Evolutionary conservation across 2,797 vertebrate genomes (phyloP).

Genomic region (Streptopelia turtur): DNA sequence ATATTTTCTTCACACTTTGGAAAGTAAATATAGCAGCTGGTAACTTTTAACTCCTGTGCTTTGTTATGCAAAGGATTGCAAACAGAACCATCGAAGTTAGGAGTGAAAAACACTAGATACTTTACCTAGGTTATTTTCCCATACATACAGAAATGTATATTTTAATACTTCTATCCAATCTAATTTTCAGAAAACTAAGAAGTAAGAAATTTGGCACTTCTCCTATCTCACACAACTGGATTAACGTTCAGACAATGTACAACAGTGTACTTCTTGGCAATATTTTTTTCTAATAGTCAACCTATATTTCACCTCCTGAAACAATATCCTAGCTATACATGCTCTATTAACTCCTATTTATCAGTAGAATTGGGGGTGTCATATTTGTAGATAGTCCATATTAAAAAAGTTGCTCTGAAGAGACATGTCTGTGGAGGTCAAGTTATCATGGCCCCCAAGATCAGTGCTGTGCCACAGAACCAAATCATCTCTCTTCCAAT

Average conservation of each 20-base stretch:
- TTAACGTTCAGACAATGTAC: neutral
- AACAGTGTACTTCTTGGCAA: neutral
- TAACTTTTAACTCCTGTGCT: constrained; percentile 65
- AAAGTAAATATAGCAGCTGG: constrained; percentile 64
- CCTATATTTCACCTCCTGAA: neutral
- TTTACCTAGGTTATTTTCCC: neutral
- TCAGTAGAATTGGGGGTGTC: neutral
- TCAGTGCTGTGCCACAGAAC: neutral
- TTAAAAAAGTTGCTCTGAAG: neutral
- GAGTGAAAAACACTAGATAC: neutral
- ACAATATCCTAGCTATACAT: neutral
- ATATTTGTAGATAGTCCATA: neutral
- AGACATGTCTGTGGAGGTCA: neutral
- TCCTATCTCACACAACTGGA: neutral
- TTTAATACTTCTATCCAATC: neutral
- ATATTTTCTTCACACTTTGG: constrained; percentile 70
- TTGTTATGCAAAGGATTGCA: constrained; percentile 59
- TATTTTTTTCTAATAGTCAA: neutral
- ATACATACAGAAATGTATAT: neutral
- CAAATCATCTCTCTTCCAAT: neutral
- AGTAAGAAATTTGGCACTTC: neutral
- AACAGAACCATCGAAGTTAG: constrained; percentile 10
- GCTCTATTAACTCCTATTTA: neutral
- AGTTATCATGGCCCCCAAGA: neutral
- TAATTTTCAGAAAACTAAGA: neutral